Evolutionary conservation across 1,140 invertebrate species (phyloP), one percentile per base, ranked within the genome.

Genomic region (Aradophagus sp.): DNA sequence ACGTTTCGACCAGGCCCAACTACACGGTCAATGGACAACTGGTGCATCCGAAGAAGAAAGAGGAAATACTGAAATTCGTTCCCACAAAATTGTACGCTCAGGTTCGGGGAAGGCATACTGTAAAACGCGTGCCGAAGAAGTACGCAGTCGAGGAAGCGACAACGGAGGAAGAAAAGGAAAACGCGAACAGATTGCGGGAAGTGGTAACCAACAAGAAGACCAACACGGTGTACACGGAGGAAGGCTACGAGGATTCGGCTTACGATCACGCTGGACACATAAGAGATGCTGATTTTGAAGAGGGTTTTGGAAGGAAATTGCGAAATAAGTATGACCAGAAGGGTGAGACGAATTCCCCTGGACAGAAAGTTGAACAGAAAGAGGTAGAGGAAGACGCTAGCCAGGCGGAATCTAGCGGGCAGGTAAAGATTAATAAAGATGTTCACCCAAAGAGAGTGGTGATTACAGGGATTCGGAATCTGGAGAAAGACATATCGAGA

Each of bases 201-300:
- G 87, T 91, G 2, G 87, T 93, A 0, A 90, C 88, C 36, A 90
- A 91, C 68, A 87, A 88, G n/a, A 93, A 91, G 83, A 87, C 89
- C 2, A 91, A 92, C 76, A 91, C 89, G 1, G 87, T 93, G 4
- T 93, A 93, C 71, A 89, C 90, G 2, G 92, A 93, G 82, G 91
- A 93, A 85, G 92, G 92, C 0, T 93, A 92, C 65, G 91, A 93
- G 82, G 92, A 93, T 80, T 87, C 88, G 0, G 91, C 88, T 4
- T 93, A 93, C 71, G 91, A 93, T 78, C 92, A 93, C 73, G 91
- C 87, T 7, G 91, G 90, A 19, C 90, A 90, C 78, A 86, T 90
- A 38, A 90, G 91, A 70, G 87, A 91, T 62, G 91, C 90, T 0
- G 83, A 89, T 63, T 84, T 87, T 26, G 73, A 85, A 10, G 86